A percentile compares a stretch with the other conserved stretches of the same genome.
These are phyloP conservation scores for Cercopithecus hamlyni DNA, from an alignment of 2,797 vertebrate genomes.

Conservation along the genomic window DNA sequence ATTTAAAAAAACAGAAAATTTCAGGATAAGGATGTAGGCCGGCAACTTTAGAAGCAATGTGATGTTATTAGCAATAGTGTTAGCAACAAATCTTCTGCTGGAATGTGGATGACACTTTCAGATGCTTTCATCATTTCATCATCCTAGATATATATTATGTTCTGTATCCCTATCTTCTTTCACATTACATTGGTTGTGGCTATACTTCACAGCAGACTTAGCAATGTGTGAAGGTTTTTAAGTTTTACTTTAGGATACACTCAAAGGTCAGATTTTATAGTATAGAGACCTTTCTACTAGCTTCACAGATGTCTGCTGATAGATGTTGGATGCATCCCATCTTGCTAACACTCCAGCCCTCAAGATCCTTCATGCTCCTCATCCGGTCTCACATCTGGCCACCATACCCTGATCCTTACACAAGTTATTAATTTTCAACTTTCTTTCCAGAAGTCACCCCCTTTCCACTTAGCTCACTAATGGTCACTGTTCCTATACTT, in stretches of 20 bases:
- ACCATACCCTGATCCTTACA: too few species aligned
- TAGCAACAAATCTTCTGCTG: not conserved
- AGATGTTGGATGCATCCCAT: too few species aligned
- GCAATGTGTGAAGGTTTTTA: not conserved
- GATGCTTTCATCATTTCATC: accelerated
- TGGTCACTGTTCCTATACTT: not conserved
- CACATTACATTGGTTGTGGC: accelerated
- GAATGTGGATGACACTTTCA: too few species aligned
- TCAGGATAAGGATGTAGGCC: not conserved
- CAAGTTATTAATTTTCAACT: not conserved
- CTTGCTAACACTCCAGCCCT: not conserved
- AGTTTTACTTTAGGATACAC: not conserved
- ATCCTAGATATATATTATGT: not conserved
- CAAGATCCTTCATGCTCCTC: not conserved
- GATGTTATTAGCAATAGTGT: accelerated
- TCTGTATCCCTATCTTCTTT: not conserved
- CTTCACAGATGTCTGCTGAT: too few species aligned
- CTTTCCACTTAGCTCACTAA: not conserved
- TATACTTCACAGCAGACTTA: not conserved
- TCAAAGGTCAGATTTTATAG: not conserved
- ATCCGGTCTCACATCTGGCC: not conserved
- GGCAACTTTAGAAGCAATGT: accelerated
- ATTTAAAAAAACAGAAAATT: not conserved
- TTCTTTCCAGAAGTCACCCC: not conserved
- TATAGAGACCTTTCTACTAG: not conserved